Conservation (phyloP, 2,113 vertebrate species). For the Gallinago paraguaiae region DNA sequence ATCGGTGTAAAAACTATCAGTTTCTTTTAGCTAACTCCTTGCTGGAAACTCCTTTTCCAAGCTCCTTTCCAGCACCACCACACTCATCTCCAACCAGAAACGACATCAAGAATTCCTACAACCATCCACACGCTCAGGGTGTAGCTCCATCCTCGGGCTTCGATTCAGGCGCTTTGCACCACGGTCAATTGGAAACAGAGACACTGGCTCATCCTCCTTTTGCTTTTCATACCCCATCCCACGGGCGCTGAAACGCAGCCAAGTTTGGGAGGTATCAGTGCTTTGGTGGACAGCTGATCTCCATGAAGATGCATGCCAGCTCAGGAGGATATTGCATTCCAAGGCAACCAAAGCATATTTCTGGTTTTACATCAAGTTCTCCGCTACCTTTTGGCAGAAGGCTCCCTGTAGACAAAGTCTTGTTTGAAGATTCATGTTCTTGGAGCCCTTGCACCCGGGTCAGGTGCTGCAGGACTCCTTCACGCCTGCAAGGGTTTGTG, state of each 20-base stretch:
- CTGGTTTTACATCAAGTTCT: not conserved
- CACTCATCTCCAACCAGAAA: conserved; percentile 26
- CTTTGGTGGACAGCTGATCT: not conserved
- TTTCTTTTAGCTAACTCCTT: not conserved
- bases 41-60: not conserved
- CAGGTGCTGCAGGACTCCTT: not conserved
- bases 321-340: not conserved
- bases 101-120: not conserved
- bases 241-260: not conserved
- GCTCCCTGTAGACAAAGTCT: not conserved
- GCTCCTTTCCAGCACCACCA: conserved; percentile 30
- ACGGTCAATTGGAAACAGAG: not conserved
- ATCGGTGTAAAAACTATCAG: not conserved
- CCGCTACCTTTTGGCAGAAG: conserved; percentile 26
- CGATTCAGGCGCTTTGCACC: not conserved
- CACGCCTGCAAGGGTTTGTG: not conserved
- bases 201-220: not conserved
- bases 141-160: not conserved
- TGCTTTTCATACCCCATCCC: not conserved
- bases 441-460: not conserved
- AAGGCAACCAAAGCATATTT: not conserved
- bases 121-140: not conserved
- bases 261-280: not conserved
- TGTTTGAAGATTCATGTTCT: not conserved
- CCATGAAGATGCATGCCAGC: not conserved